Conservation (phyloP, 2,797 vertebrate genomes). For the Poeciliopsis gracilis region DNA sequence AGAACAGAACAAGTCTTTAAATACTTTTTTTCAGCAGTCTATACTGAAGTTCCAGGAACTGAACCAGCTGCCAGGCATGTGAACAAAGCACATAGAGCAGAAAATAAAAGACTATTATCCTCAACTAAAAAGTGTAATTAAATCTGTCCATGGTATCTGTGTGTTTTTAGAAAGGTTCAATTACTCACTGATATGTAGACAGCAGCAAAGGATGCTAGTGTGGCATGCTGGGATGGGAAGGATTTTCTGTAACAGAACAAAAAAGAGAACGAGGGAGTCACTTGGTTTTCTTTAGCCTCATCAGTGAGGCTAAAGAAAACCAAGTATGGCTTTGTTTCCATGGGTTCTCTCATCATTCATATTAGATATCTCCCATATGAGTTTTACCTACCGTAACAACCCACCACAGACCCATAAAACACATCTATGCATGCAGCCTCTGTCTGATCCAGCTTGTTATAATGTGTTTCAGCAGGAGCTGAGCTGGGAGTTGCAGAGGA, state of each 20-base stretch:
- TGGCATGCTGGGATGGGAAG: conserved; percentile 98
- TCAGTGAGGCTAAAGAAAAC: conserved; percentile 5
- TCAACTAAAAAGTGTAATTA: background rate
- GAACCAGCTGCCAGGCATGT: background rate
- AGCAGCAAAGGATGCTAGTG: conserved; percentile 95
- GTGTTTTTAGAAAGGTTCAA: background rate
- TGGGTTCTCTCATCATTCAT: background rate
- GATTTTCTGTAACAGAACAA: conserved; percentile 90
- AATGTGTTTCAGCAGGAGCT: conserved; percentile 13
- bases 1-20: background rate
- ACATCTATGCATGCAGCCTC: background rate
- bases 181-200: conserved; percentile 98
- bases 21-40: background rate
- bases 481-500: conserved; percentile 24
- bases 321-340: background rate
- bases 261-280: conserved; percentile 33
- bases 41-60: background rate
- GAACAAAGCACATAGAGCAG: background rate
- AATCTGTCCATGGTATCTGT: background rate
- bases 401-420: background rate
- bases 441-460: background rate
- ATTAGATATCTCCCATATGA: background rate
- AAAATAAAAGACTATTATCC: background rate
- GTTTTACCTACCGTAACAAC: background rate
- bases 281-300: no score